A percentile compares a stretch with the other conserved stretches of the same genome.
phyloP scores from a whole-genome alignment of 2,113 vertebrate genomes.

The Zosterops lateralis region DNA sequence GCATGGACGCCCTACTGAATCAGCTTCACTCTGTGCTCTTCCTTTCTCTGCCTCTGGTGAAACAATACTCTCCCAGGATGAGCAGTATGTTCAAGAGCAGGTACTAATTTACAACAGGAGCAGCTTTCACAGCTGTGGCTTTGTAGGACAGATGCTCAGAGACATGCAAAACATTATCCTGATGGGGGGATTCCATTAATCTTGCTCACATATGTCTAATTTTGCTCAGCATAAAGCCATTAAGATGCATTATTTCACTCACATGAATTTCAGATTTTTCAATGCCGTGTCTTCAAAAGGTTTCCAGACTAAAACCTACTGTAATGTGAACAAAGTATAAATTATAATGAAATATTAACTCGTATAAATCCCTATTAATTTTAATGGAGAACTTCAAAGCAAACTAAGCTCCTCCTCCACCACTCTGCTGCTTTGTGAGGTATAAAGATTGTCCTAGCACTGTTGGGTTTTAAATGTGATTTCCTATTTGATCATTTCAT shows the following conservation, averaged over 20 bases:
- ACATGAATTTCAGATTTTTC: slow-evolving; percentile 46
- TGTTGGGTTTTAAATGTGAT: slow-evolving; percentile 3
- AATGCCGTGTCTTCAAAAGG: slow-evolving; percentile 29
- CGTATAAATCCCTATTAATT: slow-evolving; percentile 38
- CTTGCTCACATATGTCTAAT: slow-evolving; percentile 47
- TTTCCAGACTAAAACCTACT: slow-evolving; percentile 35
- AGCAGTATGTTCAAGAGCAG: neutral
- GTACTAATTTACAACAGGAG: slow-evolving; percentile 45
- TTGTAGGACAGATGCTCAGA: slow-evolving; percentile 56
- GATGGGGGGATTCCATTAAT: slow-evolving; percentile 42
- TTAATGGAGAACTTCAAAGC: slow-evolving; percentile 42
- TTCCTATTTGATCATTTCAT: slow-evolving; percentile 17
- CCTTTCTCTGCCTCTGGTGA: neutral
- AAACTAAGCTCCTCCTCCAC: neutral
- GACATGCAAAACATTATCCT: slow-evolving; percentile 28
- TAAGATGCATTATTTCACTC: slow-evolving; percentile 49
- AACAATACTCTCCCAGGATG: slow-evolving; percentile 5
- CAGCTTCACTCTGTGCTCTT: neutral
- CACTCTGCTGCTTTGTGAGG: neutral
- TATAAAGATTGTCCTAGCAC: neutral
- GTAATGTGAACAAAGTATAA: slow-evolving; percentile 33
- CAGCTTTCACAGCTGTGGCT: slow-evolving; percentile 54
- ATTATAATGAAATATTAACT: slow-evolving; percentile 47
- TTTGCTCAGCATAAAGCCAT: slow-evolving; percentile 35
- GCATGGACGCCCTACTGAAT: neutral